Percentiles rank a stretch among this genome's conserved stretches.
phyloP scores from a whole-genome alignment of 53 echinoderm and acorn worm genomes.

The Temnopleurus reevesii region DNA sequence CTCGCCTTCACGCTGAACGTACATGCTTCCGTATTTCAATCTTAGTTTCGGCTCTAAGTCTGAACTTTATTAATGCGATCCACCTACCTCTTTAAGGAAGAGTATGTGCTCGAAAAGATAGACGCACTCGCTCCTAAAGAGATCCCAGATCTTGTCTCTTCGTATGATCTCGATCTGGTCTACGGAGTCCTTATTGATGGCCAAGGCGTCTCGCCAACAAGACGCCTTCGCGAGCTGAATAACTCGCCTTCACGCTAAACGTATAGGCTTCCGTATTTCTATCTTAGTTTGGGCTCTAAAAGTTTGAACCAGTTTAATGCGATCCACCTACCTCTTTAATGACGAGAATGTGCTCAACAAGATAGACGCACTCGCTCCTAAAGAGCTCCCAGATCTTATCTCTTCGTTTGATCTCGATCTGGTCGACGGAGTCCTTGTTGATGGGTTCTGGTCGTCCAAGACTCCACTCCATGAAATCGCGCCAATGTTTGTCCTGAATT shows the following conservation, averaged over 20 bases:
- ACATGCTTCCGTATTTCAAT: too few relatives aligned
- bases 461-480: slow-evolving; percentile 41
- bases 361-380: slow-evolving; percentile 87
- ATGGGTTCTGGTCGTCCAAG: neutral
- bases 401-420: slow-evolving; percentile 74
- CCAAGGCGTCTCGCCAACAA: slow-evolving; percentile 62
- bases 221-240: too few relatives aligned
- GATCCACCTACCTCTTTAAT: slow-evolving; percentile 94
- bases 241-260: too few relatives aligned
- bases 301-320: too few relatives aligned
- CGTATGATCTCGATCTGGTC: slow-evolving; percentile 70
- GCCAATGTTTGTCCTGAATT: slow-evolving; percentile 75
- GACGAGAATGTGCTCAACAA: slow-evolving; percentile 88
- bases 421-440: neutral
- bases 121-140: slow-evolving; percentile 89
- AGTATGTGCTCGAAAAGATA: slow-evolving; percentile 91
- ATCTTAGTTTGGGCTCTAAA: too few relatives aligned
- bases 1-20: too few relatives aligned
- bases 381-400: slow-evolving; percentile 97
- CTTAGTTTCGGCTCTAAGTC: too few relatives aligned
- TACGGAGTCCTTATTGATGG: neutral
- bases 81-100: slow-evolving; percentile 91
- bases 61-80: too few relatives aligned
- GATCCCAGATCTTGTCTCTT: slow-evolving; percentile 93
- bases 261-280: too few relatives aligned